Base-by-base conservation (phyloP, 2,113 vertebrate genomes). In the Barnardius zonarius region DNA sequence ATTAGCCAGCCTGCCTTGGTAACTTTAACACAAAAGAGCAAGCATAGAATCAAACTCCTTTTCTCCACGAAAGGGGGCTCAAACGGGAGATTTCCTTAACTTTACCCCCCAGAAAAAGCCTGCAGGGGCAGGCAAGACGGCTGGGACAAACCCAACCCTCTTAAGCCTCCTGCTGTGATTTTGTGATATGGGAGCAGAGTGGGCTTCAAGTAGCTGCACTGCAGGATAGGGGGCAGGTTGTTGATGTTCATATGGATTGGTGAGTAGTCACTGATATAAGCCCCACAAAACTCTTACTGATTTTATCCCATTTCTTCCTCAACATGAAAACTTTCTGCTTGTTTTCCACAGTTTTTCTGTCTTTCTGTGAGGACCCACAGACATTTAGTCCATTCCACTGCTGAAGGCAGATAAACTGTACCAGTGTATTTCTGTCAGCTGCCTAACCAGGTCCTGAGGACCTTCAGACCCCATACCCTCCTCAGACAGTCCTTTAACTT, bases 11-110 rank as follows among this genome's bases (percentile, higher is more conserved):
- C 35, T 69, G 69, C 48, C 33, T 83, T 66, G 64, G 69, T 91
- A 93, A 91, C 76, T 94, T 93, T 75, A 88, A 88, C 64, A 75
- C 41, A 94, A 95, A 94, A 91, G 72, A 75, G 46, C 55, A 96
- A 74, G 83, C 63, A 72, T 28, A 83, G 84, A 91, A 94, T 91
- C 54, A 93, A 90, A 73, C 41, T 25, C 13, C 57, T 78, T 61
- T 88, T 77, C 77, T 66, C 82, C 44, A 66, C 43, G 25, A 89
- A 84, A 73, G 64, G 31, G 17, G n/a, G 41, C 25, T 95, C 31
- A 90, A 57, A 90, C 66, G 63, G 61, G 74, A 94, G 51, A 76
- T 87, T 86, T 86, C 86, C 72, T 73, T 75, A 82, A 86, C 17
- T 92, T 89, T 25, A 37, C 13, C 17, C 39, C 22, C 11, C 25